Base-by-base conservation (phyloP, 2,113 vertebrate genomes). In the Ovis canadensis region DNA sequence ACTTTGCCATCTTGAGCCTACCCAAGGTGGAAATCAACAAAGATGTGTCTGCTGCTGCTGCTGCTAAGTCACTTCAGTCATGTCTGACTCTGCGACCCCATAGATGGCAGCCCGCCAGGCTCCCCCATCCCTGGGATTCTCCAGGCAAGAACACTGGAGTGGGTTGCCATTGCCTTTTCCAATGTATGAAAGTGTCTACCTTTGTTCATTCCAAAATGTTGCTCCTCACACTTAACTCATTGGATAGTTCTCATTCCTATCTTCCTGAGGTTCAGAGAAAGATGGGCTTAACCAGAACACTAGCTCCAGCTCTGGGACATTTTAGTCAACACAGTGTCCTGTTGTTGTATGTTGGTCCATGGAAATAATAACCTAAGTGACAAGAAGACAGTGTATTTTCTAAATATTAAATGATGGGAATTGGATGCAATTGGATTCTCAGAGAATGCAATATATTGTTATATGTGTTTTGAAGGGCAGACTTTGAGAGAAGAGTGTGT, bases 1-100 rank as follows among this genome's bases (percentile, higher is more conserved):
- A 99, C 96, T 96, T 99, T 40, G 99, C 99, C 95, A 99, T 99
- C 84, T 99, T 99, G 98, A 98, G 80, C 81, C 94, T 99, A 88
- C 99, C 99, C 5, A 99, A 99, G 25, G 99, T 99, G 16, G 99
- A 99, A 80, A 98, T 99, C n/a, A 99, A 99, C 93, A 99, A 98
- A 99, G 99, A 99, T 99, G 97, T 54, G n/a, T 59, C 57, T 59
- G 57, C 57, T 59, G 25, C 57, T 59, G 57, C 54, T 55, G 19
- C 54, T 27, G 57, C 57, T 59, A 27, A 59, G 25, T 59, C 25
- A 29, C 57, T 27, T 59, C 57, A 12, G 25, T 12, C 11, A 0
- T 59, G 11, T 59, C 57, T 0, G 0, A 59, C 25, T 12, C 57
- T 59, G 57, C 2, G 11, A 59, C 57, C 57, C 4, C 57, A 59